Evolutionary conservation across 2,113 vertebrate genomes (phyloP).

Genomic region (Corynorhinus townsendii): DNA sequence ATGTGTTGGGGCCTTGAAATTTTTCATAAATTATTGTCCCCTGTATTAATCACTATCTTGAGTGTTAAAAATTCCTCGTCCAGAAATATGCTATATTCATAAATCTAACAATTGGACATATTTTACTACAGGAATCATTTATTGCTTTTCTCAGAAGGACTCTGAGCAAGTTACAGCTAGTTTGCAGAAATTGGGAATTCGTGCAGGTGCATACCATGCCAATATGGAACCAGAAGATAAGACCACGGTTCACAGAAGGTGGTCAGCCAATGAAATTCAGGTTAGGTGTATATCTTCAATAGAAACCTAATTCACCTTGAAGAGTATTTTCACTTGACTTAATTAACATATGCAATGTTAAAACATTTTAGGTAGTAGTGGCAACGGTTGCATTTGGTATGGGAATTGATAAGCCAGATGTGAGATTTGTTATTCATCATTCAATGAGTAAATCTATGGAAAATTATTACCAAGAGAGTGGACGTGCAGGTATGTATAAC

Average conservation of each 20-base stretch:
- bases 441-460: constrained; percentile 98
- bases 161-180: constrained; percentile 88
- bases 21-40: not conserved
- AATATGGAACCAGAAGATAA: constrained; percentile 92
- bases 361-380: constrained; percentile 89
- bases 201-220: constrained; percentile 90
- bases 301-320: not conserved
- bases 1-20: not conserved
- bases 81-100: not conserved
- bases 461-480: constrained; percentile 99
- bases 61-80: not conserved
- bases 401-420: constrained; percentile 97
- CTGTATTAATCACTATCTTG: not conserved
- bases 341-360: constrained; percentile 23
- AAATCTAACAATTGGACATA: not conserved
- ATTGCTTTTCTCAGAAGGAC: constrained; percentile 98
- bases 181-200: constrained; percentile 87
- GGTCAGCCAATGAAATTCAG: constrained; percentile 92
- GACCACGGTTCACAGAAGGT: constrained; percentile 89
- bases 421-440: constrained; percentile 96
- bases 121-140: constrained; percentile 89
- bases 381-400: constrained; percentile 98
- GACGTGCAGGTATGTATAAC: constrained; percentile 89
- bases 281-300: constrained; percentile 71
- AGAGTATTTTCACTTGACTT: not conserved